These are phyloP conservation scores for Cepaea nemoralis DNA, from an alignment of 1,140 invertebrate species.

Conservation along the genomic window DNA sequence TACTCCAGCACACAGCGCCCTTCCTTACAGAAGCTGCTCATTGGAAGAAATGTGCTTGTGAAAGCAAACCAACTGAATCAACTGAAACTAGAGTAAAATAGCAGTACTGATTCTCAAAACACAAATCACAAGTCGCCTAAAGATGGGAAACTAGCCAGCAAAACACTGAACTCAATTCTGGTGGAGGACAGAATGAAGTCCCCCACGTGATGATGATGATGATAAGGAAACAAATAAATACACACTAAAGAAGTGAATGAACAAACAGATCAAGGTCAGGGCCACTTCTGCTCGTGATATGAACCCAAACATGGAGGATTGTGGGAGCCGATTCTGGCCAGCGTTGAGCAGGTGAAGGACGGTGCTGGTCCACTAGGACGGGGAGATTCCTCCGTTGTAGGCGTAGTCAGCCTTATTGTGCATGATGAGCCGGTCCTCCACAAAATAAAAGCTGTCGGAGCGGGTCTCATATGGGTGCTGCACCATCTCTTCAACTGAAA, in stretches of 20 bases:
- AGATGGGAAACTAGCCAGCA: too few relatives aligned
- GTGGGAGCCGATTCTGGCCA: neutral
- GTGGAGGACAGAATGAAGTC: too few relatives aligned
- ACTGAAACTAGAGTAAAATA: too few relatives aligned
- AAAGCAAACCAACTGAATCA: too few relatives aligned
- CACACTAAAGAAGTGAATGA: neutral
- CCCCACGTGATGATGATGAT: too few relatives aligned
- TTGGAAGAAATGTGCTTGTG: too few relatives aligned
- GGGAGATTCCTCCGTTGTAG: constrained; percentile 75
- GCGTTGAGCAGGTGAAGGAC: neutral
- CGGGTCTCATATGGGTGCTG: constrained; percentile 94
- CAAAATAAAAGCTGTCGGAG: constrained; percentile 99
- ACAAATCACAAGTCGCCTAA: too few relatives aligned
- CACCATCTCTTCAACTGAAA: constrained; percentile 95
- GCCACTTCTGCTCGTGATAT: neutral
- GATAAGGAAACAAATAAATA: too few relatives aligned
- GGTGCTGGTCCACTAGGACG: constrained; percentile 7
- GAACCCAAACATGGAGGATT: neutral
- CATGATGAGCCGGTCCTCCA: constrained; percentile 96
- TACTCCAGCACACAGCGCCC: too few relatives aligned
- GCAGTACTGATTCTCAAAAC: too few relatives aligned
- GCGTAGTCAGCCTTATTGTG: constrained; percentile 99
- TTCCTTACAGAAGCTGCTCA: too few relatives aligned
- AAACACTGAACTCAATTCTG: too few relatives aligned
- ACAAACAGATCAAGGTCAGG: neutral